These are phyloP conservation scores for Helobdella robusta DNA, from an alignment of 2,888 invertebrate genomes.

Conservation along the genomic window DNA sequence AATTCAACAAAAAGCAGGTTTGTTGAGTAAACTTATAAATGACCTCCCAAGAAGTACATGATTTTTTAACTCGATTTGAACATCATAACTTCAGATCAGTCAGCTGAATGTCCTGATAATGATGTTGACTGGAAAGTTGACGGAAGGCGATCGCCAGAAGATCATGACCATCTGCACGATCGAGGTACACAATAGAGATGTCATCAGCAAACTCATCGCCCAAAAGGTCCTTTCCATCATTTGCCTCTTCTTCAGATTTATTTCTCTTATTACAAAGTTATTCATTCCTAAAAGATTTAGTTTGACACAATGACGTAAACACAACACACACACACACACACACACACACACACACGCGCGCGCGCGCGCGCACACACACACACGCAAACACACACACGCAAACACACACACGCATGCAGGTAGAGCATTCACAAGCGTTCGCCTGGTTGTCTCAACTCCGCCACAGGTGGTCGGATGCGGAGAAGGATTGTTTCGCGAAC, in stretches of 20 bases:
- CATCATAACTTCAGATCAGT: conserved; percentile 59
- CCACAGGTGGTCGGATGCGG: conserved; percentile 75
- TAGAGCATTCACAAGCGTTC: conserved; percentile 52
- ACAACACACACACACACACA: too few relatives aligned
- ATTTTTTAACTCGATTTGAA: too few relatives aligned
- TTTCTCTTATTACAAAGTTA: too few relatives aligned
- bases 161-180: conserved; percentile 96
- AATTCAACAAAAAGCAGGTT: conserved; percentile 62
- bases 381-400: too few relatives aligned
- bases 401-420: too few relatives aligned
- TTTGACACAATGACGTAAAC: too few relatives aligned
- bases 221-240: conserved; percentile 60
- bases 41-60: too few relatives aligned
- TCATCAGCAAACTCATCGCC: conserved; percentile 81
- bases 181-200: conserved; percentile 83
- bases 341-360: too few relatives aligned
- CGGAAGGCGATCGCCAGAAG: conserved; percentile 82
- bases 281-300: too few relatives aligned
- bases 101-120: conserved; percentile 83
- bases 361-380: too few relatives aligned
- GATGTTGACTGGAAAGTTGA: conserved; percentile 75
- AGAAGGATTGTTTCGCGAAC: conserved; percentile 83
- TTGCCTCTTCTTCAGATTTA: neutral
- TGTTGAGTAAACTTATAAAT: neutral
- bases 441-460: conserved; percentile 60